These are phyloP conservation scores for Pocillopora damicornis DNA, from an alignment of 64 coral and sea anemone species.

Conservation along the genomic window DNA sequence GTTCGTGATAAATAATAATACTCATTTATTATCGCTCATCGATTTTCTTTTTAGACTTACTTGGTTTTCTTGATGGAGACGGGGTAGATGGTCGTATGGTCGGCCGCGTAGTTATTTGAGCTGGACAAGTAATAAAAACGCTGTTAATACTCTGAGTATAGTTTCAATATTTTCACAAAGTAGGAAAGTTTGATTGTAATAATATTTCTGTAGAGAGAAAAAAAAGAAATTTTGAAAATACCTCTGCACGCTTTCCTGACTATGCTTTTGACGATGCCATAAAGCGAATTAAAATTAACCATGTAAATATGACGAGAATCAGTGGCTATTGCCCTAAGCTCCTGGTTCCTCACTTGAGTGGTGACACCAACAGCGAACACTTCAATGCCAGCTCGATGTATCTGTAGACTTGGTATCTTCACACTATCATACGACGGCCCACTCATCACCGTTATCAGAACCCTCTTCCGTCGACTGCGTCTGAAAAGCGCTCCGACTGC, in stretches of 20 bases:
- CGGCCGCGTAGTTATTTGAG: slow-evolving; percentile 20
- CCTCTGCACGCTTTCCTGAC: slow-evolving; percentile 70
- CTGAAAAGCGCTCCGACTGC: slow-evolving; percentile 54
- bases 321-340: slow-evolving; percentile 67
- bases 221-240: slow-evolving; percentile 13
- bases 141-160: not conserved
- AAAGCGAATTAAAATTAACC: slow-evolving; percentile 37
- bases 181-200: too few relatives aligned
- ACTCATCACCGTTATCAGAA: slow-evolving; percentile 53
- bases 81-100: slow-evolving; percentile 7
- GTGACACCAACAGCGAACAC: slow-evolving; percentile 66
- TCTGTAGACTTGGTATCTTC: slow-evolving; percentile 49
- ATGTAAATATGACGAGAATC: slow-evolving; percentile 61
- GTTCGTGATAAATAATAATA: too few relatives aligned
- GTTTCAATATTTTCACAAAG: too few relatives aligned
- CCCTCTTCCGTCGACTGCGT: slow-evolving; percentile 52
- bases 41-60: not conserved
- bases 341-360: not conserved
- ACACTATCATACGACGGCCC: slow-evolving; percentile 43
- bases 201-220: too few relatives aligned
- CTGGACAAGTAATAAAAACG: not conserved
- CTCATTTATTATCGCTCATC: too few relatives aligned
- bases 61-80: slow-evolving; percentile 26
- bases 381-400: slow-evolving; percentile 53
- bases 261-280: slow-evolving; percentile 38